phyloP scores from a whole-genome alignment of 1,140 invertebrate species.

The Pentalonia nigronervosa region DNA sequence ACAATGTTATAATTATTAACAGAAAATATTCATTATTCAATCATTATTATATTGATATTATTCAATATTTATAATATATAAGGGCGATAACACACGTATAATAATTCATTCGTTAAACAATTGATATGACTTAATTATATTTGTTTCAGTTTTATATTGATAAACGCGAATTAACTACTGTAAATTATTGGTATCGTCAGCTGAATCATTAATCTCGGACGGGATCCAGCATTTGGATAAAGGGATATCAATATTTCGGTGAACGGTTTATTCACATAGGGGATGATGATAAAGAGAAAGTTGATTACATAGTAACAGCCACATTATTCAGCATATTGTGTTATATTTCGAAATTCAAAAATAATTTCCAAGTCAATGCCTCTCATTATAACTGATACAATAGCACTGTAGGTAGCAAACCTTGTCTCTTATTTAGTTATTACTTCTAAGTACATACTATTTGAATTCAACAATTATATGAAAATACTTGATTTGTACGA shows the following conservation, averaged over 20 bases:
- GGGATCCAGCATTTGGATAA: background rate
- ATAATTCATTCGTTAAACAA: background rate
- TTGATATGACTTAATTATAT: background rate
- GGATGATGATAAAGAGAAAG: background rate
- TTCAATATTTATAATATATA: background rate
- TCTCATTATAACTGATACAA: background rate
- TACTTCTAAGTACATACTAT: background rate
- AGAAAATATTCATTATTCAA: background rate
- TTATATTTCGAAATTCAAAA: slow-evolving; percentile 9
- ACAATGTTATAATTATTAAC: background rate
- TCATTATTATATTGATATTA: too few relatives aligned
- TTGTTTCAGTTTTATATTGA: background rate
- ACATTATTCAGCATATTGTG: slow-evolving; percentile 2
- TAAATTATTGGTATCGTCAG: background rate
- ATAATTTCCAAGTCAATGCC: background rate
- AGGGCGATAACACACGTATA: background rate
- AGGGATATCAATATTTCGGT: background rate
- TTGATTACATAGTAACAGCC: background rate
- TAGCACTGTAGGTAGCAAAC: background rate
- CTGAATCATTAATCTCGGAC: background rate
- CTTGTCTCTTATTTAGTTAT: background rate
- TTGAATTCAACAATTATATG: background rate
- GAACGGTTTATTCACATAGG: background rate
- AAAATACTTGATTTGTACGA: background rate
- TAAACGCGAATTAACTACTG: background rate